Evolutionary conservation across 2,888 invertebrate genomes (phyloP).

Genomic region (Polyploca ridens): DNA sequence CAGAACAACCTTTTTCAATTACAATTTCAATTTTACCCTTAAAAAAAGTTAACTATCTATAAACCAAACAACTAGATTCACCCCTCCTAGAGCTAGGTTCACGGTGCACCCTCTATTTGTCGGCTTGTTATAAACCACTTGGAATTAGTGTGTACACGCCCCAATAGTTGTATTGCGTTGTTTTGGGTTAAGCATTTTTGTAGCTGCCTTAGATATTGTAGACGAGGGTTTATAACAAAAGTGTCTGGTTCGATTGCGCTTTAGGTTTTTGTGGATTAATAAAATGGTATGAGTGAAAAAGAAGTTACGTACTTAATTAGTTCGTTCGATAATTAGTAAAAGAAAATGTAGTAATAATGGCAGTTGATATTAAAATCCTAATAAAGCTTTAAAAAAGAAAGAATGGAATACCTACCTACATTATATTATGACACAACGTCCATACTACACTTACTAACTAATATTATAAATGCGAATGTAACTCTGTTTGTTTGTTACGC

Average conservation of each 20-base stretch:
- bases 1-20: background rate
- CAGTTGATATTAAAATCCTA: too few species aligned
- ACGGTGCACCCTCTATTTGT: constrained; percentile 3
- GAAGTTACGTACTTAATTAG: too few species aligned
- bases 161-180: constrained; percentile 5
- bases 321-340: too few species aligned
- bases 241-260: background rate
- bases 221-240: background rate
- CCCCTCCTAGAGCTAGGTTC: background rate
- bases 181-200: background rate
- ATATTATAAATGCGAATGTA: too few species aligned
- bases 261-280: background rate
- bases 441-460: too few species aligned
- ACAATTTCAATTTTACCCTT: background rate
- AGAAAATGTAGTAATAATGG: too few species aligned
- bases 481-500: too few species aligned
- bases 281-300: too few species aligned
- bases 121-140: constrained; percentile 11
- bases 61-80: background rate
- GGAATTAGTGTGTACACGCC: constrained; percentile 15
- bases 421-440: too few species aligned
- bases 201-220: background rate
- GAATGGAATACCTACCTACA: too few species aligned
- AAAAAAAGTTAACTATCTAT: background rate
- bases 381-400: too few species aligned